These are phyloP conservation scores for Delia radicum DNA, from an alignment of 1,140 invertebrate genomes.

Conservation along the genomic window DNA sequence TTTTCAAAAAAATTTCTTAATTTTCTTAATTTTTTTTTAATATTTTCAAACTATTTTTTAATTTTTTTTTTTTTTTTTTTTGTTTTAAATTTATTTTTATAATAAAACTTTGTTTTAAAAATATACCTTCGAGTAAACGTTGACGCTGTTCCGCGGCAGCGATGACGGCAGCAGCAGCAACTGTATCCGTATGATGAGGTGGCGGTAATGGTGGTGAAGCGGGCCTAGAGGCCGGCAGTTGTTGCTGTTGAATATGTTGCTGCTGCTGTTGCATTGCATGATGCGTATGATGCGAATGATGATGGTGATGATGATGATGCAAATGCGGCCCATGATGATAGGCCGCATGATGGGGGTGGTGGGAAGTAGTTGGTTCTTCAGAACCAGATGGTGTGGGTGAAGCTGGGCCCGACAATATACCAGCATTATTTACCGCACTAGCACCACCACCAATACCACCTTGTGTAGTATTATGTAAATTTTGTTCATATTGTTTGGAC, in stretches of 20 bases:
- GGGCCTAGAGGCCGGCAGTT: slow-evolving; percentile 23
- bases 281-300: slow-evolving; percentile 37
- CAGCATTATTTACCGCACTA: slow-evolving; percentile 24
- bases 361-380: slow-evolving; percentile 35
- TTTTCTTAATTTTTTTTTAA: background rate
- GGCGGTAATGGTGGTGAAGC: background rate
- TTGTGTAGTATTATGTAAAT: slow-evolving; percentile 33
- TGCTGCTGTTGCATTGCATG: slow-evolving; percentile 39
- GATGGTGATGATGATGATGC: slow-evolving; percentile 38
- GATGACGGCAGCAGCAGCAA: slow-evolving; percentile 45
- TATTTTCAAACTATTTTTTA: background rate
- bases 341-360: slow-evolving; percentile 30
- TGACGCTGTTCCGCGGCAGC: slow-evolving; percentile 50
- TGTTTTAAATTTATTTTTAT: background rate
- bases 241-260: slow-evolving; percentile 30
- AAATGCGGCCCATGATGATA: slow-evolving; percentile 38
- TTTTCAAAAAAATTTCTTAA: background rate
- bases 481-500: slow-evolving; percentile 52
- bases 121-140: slow-evolving; percentile 54
- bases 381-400: slow-evolving; percentile 47
- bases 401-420: slow-evolving; percentile 43
- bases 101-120: slow-evolving; percentile 21
- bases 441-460: slow-evolving; percentile 27
- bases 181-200: slow-evolving; percentile 26
- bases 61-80: background rate